Conservation (phyloP, 2,797 vertebrate species). For the Diglossa cyanea region DNA sequence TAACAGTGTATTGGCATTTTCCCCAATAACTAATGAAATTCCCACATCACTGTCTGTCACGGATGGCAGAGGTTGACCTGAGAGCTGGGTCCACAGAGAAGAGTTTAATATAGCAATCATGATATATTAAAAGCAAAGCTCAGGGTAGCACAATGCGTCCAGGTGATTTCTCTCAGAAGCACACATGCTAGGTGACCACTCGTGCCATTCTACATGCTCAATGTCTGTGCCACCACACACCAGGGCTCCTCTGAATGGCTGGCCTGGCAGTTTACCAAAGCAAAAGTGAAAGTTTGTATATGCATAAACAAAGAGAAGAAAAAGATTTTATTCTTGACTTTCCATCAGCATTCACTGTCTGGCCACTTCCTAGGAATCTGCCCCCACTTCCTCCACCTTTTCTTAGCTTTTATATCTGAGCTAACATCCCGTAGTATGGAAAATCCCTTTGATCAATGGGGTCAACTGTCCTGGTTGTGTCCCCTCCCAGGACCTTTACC, state of each 20-base stretch:
- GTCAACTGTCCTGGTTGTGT: background rate
- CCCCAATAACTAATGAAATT: background rate
- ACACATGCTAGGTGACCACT: background rate
- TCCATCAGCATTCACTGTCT: too few relatives aligned
- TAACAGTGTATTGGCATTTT: background rate
- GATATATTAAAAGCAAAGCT: background rate
- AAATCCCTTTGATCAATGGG: background rate
- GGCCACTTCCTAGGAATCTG: background rate
- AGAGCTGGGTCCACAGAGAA: background rate
- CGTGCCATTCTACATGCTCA: too few relatives aligned
- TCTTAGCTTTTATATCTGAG: background rate
- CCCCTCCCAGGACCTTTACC: background rate
- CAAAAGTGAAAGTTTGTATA: background rate
- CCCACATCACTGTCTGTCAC: rapidly evolving
- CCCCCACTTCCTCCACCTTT: background rate
- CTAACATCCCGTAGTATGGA: too few relatives aligned
- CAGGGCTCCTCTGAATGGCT: background rate
- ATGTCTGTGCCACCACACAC: background rate
- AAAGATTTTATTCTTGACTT: background rate
- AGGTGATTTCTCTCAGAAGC: background rate
- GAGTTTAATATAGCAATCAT: background rate
- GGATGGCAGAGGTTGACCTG: rapidly evolving
- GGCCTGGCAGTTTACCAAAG: background rate
- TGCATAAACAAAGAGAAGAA: background rate
- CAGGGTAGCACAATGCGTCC: background rate